A percentile compares a stretch with the other conserved stretches of the same genome.
phyloP scores from a whole-genome alignment of 2,797 vertebrate species.

The Aratinga solstitialis region DNA sequence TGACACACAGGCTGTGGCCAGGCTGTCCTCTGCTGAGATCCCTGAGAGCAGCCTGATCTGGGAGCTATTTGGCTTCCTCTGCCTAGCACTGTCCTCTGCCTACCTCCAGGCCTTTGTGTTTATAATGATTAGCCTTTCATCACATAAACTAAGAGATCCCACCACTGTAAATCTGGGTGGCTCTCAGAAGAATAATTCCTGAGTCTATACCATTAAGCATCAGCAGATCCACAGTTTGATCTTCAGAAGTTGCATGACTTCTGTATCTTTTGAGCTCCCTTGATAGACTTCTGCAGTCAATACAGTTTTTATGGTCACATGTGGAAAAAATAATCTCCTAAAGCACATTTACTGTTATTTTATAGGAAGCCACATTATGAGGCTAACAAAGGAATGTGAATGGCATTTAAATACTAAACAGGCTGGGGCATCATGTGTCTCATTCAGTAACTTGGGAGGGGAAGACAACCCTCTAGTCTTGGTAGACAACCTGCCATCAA shows the following conservation, averaged over 20 bases:
- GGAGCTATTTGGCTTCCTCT: not conserved
- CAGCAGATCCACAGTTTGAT: not conserved
- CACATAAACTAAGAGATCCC: not conserved
- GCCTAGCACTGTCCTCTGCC: not conserved
- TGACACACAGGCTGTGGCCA: fast-evolving
- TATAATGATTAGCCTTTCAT: not conserved
- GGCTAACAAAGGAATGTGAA: not conserved
- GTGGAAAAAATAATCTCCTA: not conserved
- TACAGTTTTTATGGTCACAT: not conserved
- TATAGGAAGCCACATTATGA: not conserved
- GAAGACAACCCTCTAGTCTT: not conserved
- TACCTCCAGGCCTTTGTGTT: not conserved
- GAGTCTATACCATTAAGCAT: not conserved
- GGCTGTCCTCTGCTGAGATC: not conserved
- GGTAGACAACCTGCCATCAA: not conserved
- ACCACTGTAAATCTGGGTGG: not conserved
- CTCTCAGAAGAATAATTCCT: not conserved
- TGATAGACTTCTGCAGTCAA: not conserved
- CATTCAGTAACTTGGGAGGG: not conserved
- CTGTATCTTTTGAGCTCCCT: not conserved
- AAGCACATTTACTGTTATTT: not conserved
- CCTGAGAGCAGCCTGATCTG: not conserved
- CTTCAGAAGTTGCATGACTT: not conserved
- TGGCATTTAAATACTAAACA: not conserved
- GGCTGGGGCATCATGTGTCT: not conserved